phyloP scores from a whole-genome alignment of 1,140 invertebrate species.

The Glomeris maerens region DNA sequence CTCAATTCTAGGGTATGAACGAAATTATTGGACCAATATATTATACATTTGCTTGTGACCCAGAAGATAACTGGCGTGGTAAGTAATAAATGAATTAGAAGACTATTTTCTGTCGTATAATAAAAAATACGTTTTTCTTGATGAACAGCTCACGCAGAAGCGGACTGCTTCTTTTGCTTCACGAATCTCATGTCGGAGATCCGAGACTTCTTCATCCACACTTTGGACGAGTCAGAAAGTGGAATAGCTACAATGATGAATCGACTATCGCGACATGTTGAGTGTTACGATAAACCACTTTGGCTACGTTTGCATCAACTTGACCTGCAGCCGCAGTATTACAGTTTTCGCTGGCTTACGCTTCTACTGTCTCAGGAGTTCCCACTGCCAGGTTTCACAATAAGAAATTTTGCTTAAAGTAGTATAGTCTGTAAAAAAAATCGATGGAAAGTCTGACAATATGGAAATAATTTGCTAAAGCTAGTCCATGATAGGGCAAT shows the following conservation, averaged over 20 bases:
- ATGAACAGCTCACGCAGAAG: slow-evolving; percentile 71
- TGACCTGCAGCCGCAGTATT: slow-evolving; percentile 87
- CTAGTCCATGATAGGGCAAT: no score
- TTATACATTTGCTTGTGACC: slow-evolving; percentile 86
- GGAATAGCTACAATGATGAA: slow-evolving; percentile 77
- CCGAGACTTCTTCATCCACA: slow-evolving; percentile 92
- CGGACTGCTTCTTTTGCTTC: slow-evolving; percentile 95
- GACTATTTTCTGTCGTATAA: not conserved
- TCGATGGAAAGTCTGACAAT: no score
- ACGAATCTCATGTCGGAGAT: slow-evolving; percentile 95
- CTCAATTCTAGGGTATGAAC: slow-evolving; percentile 71
- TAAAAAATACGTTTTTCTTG: not conserved
- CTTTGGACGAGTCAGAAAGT: slow-evolving; percentile 78
- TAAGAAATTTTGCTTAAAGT: not conserved
- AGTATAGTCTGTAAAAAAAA: not conserved
- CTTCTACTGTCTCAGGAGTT: slow-evolving; percentile 96
- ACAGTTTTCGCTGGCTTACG: slow-evolving; percentile 84
- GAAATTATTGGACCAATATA: slow-evolving; percentile 98
- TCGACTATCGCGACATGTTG: slow-evolving; percentile 55
- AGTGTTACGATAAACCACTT: slow-evolving; percentile 57
- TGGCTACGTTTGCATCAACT: slow-evolving; percentile 60
- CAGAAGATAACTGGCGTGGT: slow-evolving; percentile 65
- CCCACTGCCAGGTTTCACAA: slow-evolving; percentile 62
- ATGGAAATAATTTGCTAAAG: no score
- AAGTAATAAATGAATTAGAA: slow-evolving; percentile 19